phyloP scores from a whole-genome alignment of 2,888 invertebrate genomes.

The Drosophila koepferae region DNA sequence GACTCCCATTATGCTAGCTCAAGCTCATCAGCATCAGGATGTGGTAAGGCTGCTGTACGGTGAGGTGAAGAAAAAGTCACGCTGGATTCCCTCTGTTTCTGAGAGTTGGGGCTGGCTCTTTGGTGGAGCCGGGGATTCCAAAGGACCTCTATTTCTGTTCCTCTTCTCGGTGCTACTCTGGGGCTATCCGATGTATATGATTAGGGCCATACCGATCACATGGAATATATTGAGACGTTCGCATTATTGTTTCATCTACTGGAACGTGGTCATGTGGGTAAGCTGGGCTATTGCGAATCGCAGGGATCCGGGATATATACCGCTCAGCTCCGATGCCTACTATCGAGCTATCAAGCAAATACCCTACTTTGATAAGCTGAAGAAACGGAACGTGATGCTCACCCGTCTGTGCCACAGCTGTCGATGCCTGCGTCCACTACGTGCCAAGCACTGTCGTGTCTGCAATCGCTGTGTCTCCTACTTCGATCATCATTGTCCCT shows the following conservation, averaged over 20 bases:
- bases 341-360: conserved; percentile 96
- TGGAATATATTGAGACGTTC: conserved; percentile 95
- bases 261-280: conserved; percentile 97
- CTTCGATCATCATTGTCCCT: conserved; percentile 98
- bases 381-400: conserved; percentile 92
- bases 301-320: conserved; percentile 95
- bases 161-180: conserved; percentile 93
- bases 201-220: conserved; percentile 94
- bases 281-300: conserved; percentile 96
- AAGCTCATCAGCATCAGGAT: conserved; percentile 94
- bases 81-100: conserved; percentile 94
- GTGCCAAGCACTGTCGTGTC: conserved; percentile 96
- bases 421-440: conserved; percentile 92
- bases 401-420: conserved; percentile 96
- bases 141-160: conserved; percentile 94
- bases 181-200: conserved; percentile 97
- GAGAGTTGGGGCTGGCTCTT: conserved; percentile 95
- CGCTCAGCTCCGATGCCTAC: conserved; percentile 95
- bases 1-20: conserved; percentile 95
- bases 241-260: conserved; percentile 95
- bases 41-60: conserved; percentile 92
- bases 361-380: conserved; percentile 96
- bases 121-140: conserved; percentile 96
- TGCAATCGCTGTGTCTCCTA: conserved; percentile 95
- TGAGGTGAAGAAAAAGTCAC: conserved; percentile 92